These are phyloP conservation scores for Drosophila subquinaria DNA, from an alignment of 2,888 invertebrate species.

Conservation along the genomic window DNA sequence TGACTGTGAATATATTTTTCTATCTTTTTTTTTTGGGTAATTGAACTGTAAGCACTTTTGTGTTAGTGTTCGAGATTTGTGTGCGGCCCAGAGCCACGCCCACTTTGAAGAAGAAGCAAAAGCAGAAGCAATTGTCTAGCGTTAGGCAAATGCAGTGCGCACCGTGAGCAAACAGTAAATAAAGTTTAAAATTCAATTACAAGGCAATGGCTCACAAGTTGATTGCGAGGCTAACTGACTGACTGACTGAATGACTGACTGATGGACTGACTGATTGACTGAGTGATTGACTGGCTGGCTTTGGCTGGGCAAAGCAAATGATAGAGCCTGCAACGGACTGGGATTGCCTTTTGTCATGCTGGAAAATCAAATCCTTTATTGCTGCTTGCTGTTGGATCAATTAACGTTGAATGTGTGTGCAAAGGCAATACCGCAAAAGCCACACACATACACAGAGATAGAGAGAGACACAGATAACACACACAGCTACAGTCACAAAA, in stretches of 20 bases:
- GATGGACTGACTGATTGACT: conserved; percentile 19
- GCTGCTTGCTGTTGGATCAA: conserved; percentile 79
- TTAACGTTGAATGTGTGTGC: conserved; percentile 80
- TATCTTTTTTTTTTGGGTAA: conserved; percentile 54
- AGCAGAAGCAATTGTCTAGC: conserved; percentile 52
- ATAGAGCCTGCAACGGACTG: conserved; percentile 50
- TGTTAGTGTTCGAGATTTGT: conserved; percentile 32
- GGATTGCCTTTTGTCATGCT: conserved; percentile 74
- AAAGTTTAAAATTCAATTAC: conserved; percentile 81
- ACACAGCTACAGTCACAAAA: not conserved
- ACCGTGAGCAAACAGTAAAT: conserved; percentile 72
- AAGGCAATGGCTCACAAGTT: conserved; percentile 76
- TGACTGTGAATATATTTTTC: not conserved
- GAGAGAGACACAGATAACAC: not conserved
- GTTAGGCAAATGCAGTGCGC: conserved; percentile 52
- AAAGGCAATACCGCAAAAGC: conserved; percentile 78
- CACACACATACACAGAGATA: conserved; percentile 53
- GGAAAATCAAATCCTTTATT: conserved; percentile 82
- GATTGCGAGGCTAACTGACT: conserved; percentile 56
- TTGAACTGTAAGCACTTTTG: conserved; percentile 74
- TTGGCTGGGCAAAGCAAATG: conserved; percentile 59
- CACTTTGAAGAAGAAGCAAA: conserved; percentile 1
- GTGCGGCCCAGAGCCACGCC: conserved; percentile 32
- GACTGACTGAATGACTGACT: conserved; percentile 21
- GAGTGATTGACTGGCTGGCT: conserved; percentile 26